Conservation (phyloP, 2,888 invertebrate species). For the Trichopoda pennipes region DNA sequence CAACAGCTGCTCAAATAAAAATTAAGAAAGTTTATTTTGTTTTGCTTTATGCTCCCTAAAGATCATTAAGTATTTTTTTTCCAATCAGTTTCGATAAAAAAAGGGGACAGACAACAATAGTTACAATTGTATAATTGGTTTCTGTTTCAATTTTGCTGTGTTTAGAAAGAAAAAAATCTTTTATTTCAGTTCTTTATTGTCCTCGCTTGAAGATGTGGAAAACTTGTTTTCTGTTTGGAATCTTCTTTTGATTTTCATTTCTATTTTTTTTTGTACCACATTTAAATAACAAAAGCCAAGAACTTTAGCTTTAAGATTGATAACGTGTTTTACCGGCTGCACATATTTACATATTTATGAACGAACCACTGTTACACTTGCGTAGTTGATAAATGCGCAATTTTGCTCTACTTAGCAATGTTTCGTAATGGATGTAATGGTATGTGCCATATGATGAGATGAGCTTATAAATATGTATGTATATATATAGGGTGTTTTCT, state of each 20-base stretch:
- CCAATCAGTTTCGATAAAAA: not conserved
- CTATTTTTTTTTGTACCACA: constrained; percentile 27
- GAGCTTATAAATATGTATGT: not conserved
- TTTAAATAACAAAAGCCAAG: constrained; percentile 59
- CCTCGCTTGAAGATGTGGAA: not conserved
- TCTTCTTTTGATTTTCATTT: constrained; percentile 34
- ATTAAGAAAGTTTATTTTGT: not conserved
- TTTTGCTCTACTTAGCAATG: constrained; percentile 20
- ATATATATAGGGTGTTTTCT: no score
- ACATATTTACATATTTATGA: not conserved
- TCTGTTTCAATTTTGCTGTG: not conserved
- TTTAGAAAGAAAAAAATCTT: not conserved
- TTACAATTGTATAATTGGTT: constrained; percentile 7
- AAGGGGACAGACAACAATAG: no score
- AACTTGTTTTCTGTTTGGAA: constrained; percentile 43
- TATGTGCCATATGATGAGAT: not conserved
- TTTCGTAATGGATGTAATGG: not conserved
- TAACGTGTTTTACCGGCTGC: constrained; percentile 61
- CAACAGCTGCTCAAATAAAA: no score
- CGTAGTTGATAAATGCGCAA: constrained; percentile 25
- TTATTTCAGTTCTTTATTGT: constrained; percentile 14
- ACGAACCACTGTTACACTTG: constrained; percentile 30
- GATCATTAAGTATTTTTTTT: constrained; percentile 1
- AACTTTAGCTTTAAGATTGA: constrained; percentile 43
- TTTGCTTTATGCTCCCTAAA: not conserved